These are phyloP conservation scores for Saxidomus purpurata DNA, from an alignment of 1,140 invertebrate genomes.

Conservation along the genomic window DNA sequence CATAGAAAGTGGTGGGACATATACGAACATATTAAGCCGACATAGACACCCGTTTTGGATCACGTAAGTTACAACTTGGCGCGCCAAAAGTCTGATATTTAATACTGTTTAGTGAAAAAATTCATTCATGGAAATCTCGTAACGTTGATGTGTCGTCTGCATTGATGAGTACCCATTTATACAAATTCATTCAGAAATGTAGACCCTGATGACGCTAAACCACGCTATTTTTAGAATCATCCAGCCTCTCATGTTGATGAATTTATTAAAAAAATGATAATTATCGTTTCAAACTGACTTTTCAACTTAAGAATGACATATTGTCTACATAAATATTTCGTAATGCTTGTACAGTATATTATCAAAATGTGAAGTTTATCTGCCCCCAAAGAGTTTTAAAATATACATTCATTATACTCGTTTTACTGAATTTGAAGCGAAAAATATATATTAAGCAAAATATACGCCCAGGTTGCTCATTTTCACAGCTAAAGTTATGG, in stretches of 20 bases:
- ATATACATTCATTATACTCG: no score
- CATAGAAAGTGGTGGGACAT: slow-evolving; percentile 20
- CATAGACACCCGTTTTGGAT: background rate
- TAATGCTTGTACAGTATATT: no score
- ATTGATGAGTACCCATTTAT: background rate
- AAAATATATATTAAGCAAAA: no score
- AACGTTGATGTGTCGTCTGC: background rate
- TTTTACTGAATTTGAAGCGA: no score
- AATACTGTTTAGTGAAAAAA: background rate
- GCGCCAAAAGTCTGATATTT: slow-evolving; percentile 19
- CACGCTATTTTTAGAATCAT: background rate
- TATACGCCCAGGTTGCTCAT: no score
- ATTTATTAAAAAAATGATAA: no score
- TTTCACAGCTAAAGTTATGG: no score
- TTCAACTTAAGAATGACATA: no score
- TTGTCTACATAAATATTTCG: no score
- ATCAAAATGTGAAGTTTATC: no score
- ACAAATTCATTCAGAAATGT: background rate
- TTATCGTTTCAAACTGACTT: no score
- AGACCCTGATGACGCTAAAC: background rate
- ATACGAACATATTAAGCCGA: background rate
- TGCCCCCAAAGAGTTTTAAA: no score
- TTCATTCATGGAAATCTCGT: slow-evolving; percentile 9
- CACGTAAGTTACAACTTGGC: background rate
- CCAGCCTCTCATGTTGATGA: background rate